Percentiles rank a stretch among this genome's conserved stretches.
Conservation (phyloP, 2,888 invertebrate species). For the Ophonus ardosiacus region DNA sequence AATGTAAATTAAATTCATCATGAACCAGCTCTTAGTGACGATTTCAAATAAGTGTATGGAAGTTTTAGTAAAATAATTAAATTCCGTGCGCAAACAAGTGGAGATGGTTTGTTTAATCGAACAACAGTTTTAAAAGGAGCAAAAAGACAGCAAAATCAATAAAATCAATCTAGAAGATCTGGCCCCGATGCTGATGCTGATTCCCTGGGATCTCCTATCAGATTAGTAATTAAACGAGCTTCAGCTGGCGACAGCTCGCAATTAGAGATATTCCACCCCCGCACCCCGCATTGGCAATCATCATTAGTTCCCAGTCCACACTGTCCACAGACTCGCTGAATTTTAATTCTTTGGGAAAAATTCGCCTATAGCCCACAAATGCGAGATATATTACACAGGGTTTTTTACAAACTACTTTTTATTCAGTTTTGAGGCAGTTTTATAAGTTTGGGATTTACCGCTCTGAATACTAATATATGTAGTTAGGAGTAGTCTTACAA, state of each 20-base stretch:
- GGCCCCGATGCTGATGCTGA: not conserved
- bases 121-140: constrained; percentile 16
- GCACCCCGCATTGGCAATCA: constrained; percentile 16
- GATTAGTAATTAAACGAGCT: constrained; percentile 38
- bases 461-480: not conserved
- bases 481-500: too few relatives aligned
- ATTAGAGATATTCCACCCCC: constrained; percentile 30
- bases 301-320: constrained; percentile 6
- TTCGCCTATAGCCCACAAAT: not conserved
- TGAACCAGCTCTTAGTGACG: too few relatives aligned
- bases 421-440: not conserved
- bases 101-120: constrained; percentile 1
- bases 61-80: not conserved
- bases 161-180: constrained; percentile 25
- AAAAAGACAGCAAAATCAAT: constrained; percentile 27
- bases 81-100: not conserved
- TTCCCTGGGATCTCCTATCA: constrained; percentile 1
- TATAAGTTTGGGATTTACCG: not conserved
- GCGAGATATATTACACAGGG: not conserved
- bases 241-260: constrained; percentile 40
- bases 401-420: constrained; percentile 7
- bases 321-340: not conserved
- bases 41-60: too few relatives aligned
- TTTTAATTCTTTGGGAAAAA: constrained; percentile 5
- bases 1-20: too few relatives aligned